Base-by-base conservation (phyloP, 92 coral and sea anemone species). In the Pocillopora meandrina region DNA sequence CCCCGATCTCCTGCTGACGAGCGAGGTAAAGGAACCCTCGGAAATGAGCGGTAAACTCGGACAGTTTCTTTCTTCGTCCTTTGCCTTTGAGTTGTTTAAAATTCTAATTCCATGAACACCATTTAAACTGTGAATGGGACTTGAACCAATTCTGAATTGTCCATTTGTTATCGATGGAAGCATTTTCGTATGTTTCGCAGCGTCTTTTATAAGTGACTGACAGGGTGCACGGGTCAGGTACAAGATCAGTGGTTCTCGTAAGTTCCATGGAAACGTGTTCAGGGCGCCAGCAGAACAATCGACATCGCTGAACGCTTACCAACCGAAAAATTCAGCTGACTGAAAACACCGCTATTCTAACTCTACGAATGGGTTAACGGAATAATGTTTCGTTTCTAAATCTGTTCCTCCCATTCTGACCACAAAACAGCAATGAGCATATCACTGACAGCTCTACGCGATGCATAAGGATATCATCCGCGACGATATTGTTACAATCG, bases 41-140 rank as follows among this genome's bases (percentile, higher is more conserved):
- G 93, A 82, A 76, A 94, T 90, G 55, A 87, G 70, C 47, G 98
- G 98, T 52, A 94, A 84, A 57, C 87, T 81, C 64, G 93, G 88
- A 13, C 90, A 79, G 20, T 76, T 59, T 9, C 63, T 86, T 59
- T 80, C 65, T 31, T 85, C 75, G 11, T 63, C 85, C 52, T 67
- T 49, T 62, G 72, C 69, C 61, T 62, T 69, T 56, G 83, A 36
- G 23, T 62, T 74, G 74, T 65, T 74, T 47, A 83, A 62, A 42
- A 61, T 56, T 36, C 56, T 56, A 20, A 74, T 62, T 61, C 59
- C 79, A 2, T 62, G 73, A 47, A 72, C 72, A 72, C 79, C 52
- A 26, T 82, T 74, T 16, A 72, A 73, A 13, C 74, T 65, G 23
- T 62, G 47, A 49, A 72, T 75, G 76, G 80, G 80, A 72, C 52